Base-by-base conservation (phyloP, 2,113 vertebrate species). In the Notothenia rossii region DNA sequence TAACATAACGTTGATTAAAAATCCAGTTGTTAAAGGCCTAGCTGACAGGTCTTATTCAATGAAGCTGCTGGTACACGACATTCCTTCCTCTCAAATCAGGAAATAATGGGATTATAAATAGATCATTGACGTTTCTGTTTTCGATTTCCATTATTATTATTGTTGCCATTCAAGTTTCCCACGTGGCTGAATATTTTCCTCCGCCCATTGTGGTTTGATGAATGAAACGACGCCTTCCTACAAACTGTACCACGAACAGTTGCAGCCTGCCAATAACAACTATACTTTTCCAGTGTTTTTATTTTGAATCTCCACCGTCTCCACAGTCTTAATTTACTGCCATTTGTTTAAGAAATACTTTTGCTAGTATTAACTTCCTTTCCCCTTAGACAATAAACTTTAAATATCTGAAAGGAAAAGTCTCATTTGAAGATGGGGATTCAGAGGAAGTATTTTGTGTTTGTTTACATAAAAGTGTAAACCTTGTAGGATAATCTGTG, bases 141-240 rank as follows among this genome's bases (percentile, higher is more conserved):
- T 55, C 5, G 60, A 46, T 69, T 46, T 64, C 22, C 60, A 10
- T 85, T 50, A 60, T 76, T 75, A 73, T 15, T 40, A 75, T 81
- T 78, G 72, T 65, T 80, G 72, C 83, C 66, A 45, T 80, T 88
- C 63, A 79, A 75, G 81, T 82, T 88, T 88, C 45, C 76, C 83
- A 77, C 33, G 13, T 66, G 50, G 76, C 45, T 29, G n/a, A 75
- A 58, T 6, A 0, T 85, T 70, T 72, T 25, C 49, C 75, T 72
- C 81, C 68, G 8, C 64, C 81, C 55, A 36, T 75, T 68, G 64
- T 75, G 79, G 79, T 68, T 67, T 22, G 60, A 71, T 61, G 53
- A 55, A 62, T 79, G 17, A 59, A 50, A 79, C 49, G 0, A 62
- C 40, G 43, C 65, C 71, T 58, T 64, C 63, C 29, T 22, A 13